phyloP scores from a whole-genome alignment of 64 coral and sea anemone genomes.

The Actinia equina region DNA sequence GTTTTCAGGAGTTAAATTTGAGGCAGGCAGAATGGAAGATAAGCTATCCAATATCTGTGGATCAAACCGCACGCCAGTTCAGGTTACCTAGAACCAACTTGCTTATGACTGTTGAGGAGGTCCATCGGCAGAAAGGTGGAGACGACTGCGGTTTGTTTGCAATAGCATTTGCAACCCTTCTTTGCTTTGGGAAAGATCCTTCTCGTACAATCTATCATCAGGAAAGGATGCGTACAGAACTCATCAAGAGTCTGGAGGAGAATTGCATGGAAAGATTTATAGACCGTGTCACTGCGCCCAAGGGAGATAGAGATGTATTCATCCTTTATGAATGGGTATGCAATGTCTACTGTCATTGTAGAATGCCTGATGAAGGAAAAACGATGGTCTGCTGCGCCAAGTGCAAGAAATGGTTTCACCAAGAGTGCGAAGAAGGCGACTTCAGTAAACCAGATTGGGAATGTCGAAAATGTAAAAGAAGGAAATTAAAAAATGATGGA shows the following conservation, averaged over 20 bases:
- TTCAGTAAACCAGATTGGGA: neutral
- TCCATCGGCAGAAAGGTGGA: conserved; percentile 51
- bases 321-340: conserved; percentile 2
- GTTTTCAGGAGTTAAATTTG: conserved; percentile 6
- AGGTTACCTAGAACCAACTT: neutral
- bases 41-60: conserved; percentile 50
- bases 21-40: neutral
- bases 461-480: neutral
- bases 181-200: conserved; percentile 33
- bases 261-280: conserved; percentile 29
- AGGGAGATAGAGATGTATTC: too few relatives aligned
- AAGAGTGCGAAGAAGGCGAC: conserved; percentile 29
- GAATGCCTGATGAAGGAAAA: conserved; percentile 49
- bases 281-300: neutral
- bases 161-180: neutral
- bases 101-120: conserved; percentile 8
- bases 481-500: neutral
- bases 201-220: conserved; percentile 12
- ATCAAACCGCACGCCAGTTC: conserved; percentile 33
- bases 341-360: conserved; percentile 33
- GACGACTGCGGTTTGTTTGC: conserved; percentile 49
- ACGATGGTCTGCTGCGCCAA: conserved; percentile 18
- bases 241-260: neutral
- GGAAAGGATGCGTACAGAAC: conserved; percentile 16
- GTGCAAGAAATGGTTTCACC: conserved; percentile 38